Evolutionary conservation across 1,140 invertebrate genomes (phyloP), one percentile per base, ranked within the genome.

Genomic region (Ooceraea biroi): DNA sequence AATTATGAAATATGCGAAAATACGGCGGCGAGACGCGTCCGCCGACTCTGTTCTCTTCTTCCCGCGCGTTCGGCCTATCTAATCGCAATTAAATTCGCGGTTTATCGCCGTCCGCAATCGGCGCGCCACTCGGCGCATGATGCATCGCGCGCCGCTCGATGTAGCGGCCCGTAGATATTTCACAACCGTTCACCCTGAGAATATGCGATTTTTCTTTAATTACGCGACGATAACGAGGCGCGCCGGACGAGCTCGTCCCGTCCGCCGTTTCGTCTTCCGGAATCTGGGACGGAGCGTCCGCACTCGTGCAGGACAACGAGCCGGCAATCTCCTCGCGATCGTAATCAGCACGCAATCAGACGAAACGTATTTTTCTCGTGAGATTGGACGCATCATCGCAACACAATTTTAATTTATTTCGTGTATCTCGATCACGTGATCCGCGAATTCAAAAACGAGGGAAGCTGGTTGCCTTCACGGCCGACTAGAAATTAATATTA

Each of bases 1-100:
- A 80, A 80, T 80, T 80, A 80, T 80, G 76, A 80, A 80, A 80
- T 80, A 80, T 71, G 65, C 50, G 36, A 69, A 80, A 65, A 71
- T 25, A 73, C 55, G 69, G 14, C 69, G 14, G 10, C 22, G 14
- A n/a, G 4, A 44, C 52, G 17, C 22, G 50, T 57, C 63, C 48
- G 76, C 50, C 65, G 76, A 69, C 57, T 69, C 76, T 71, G 22
- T 57, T 69, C 36, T 30, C 69, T 19, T 80, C 57, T 44, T 61
- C 10, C 11, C 30, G 22, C 36, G 17, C 50, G n/a, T n/a, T n/a
- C n/a, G n/a, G n/a, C n/a, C n/a, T n/a, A n/a, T n/a, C 63, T 80
- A 80, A 80, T 80, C 65, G 76, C 65, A 80, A 80, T 80, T 71
- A 80, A 80, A 80, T 58, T 71, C 65, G 30, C 52, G 25, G 30